Evolutionary conservation across 2,113 vertebrate species (phyloP).

Genomic region (Hymenochirus boettgeri): DNA sequence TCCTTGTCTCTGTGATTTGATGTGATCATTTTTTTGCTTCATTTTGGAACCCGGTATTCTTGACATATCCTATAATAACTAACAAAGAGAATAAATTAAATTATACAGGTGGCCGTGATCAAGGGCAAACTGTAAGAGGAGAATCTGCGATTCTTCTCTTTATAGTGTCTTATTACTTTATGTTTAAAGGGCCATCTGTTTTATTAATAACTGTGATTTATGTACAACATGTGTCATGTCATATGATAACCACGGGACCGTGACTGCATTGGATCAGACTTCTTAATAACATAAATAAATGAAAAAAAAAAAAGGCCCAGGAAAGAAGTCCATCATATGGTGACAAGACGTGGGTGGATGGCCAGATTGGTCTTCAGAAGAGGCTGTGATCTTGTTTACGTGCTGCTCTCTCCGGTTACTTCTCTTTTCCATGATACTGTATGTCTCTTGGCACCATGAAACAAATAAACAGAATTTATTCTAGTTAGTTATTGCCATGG

Average conservation of each 20-base stretch:
- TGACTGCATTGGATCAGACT: background rate
- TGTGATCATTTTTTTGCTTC: too few relatives aligned
- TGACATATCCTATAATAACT: too few relatives aligned
- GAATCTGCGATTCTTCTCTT: background rate
- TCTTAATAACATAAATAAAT: conserved; percentile 22
- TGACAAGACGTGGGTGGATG: background rate
- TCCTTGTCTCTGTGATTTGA: too few relatives aligned
- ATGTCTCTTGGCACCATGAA: background rate
- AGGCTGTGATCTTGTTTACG: conserved; percentile 6
- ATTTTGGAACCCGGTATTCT: too few relatives aligned
- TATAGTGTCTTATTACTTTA: background rate
- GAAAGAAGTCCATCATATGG: conserved; percentile 1
- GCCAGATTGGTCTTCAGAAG: background rate
- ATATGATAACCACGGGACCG: background rate
- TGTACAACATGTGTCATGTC: conserved; percentile 23
- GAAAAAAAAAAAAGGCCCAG: background rate
- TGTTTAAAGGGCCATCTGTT: background rate
- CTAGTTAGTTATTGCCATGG: background rate
- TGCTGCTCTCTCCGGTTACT: background rate
- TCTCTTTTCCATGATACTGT: background rate
- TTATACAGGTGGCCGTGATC: too few relatives aligned
- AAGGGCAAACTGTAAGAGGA: background rate
- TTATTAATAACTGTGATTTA: conserved; percentile 30
- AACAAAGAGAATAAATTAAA: too few relatives aligned
- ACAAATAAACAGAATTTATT: background rate